phyloP scores from a whole-genome alignment of 2,888 invertebrate species.

The Drosophila anceps region DNA sequence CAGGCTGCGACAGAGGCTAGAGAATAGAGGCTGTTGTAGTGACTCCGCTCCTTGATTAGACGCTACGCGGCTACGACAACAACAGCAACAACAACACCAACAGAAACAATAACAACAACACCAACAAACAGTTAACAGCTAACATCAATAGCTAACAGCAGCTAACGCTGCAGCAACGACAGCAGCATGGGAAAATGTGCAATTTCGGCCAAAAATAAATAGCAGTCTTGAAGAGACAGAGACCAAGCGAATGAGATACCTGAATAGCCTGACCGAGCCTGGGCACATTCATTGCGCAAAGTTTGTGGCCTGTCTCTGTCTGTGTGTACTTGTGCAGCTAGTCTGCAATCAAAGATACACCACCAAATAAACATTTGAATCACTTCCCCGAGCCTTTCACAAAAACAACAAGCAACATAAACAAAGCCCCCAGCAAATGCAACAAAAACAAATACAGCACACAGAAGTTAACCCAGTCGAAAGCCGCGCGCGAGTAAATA shows the following conservation, averaged over 20 bases:
- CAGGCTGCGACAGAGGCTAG: constrained; percentile 32
- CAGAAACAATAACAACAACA: constrained; percentile 34
- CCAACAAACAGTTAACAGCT: constrained; percentile 36
- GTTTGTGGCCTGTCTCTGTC: constrained; percentile 46
- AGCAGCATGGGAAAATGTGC: constrained; percentile 83
- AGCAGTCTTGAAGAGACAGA: constrained; percentile 64
- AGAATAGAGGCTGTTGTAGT: constrained; percentile 31
- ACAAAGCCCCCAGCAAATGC: constrained; percentile 11
- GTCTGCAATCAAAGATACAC: constrained; percentile 76
- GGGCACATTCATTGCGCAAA: constrained; percentile 76
- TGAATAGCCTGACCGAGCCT: constrained; percentile 68
- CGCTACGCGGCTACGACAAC: constrained; percentile 59
- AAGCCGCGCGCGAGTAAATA: constrained; percentile 70
- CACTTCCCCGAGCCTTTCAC: constrained; percentile 77
- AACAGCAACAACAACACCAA: constrained; percentile 34
- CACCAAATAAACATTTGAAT: constrained; percentile 78
- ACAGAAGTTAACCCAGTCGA: constrained; percentile 56
- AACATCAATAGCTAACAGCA: constrained; percentile 42
- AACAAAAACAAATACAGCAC: constrained; percentile 22
- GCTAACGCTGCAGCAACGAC: constrained; percentile 34
- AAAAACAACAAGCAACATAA: constrained; percentile 49
- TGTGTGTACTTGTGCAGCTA: constrained; percentile 37
- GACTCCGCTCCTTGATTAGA: constrained; percentile 78
- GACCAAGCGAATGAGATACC: constrained; percentile 36
- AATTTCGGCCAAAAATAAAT: constrained; percentile 81